Evolutionary conservation across 1,140 invertebrate species (phyloP).

Genomic region (Bombyx mandarina): DNA sequence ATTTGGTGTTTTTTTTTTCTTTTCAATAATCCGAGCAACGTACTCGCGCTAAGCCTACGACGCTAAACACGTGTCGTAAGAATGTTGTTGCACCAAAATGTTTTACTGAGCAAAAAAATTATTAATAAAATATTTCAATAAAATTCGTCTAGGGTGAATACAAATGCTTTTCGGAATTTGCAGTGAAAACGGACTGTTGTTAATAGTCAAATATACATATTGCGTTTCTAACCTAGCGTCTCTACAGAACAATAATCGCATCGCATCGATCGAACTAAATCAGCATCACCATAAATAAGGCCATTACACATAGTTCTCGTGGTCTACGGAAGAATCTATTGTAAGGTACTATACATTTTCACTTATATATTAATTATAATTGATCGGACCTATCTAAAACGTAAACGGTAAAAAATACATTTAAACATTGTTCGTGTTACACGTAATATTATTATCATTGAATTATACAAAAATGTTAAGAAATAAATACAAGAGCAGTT

Average conservation of each 20-base stretch:
- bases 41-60: too few relatives aligned
- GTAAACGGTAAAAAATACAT: conserved; percentile 39
- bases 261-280: conserved; percentile 13
- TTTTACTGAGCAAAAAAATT: too few relatives aligned
- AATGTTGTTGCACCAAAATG: too few relatives aligned
- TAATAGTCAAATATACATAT: too few relatives aligned
- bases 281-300: conserved; percentile 41
- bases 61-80: too few relatives aligned
- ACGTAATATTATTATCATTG: conserved; percentile 11
- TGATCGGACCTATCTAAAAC: conserved; percentile 67
- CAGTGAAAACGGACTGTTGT: too few relatives aligned
- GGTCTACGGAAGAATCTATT: conserved; percentile 54
- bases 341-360: conserved; percentile 62
- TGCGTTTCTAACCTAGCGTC: conserved; percentile 47
- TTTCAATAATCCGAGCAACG: too few relatives aligned
- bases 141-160: too few relatives aligned
- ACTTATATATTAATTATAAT: conserved; percentile 64
- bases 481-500: background rate
- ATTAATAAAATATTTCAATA: too few relatives aligned
- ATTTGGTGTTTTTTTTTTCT: too few relatives aligned
- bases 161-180: too few relatives aligned
- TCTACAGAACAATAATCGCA: conserved; percentile 29
- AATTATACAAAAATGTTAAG: too few relatives aligned
- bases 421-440: conserved; percentile 46
- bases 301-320: conserved; percentile 33